Base-by-base conservation (phyloP, 2,888 invertebrate species). In the Pheosia tremula region DNA sequence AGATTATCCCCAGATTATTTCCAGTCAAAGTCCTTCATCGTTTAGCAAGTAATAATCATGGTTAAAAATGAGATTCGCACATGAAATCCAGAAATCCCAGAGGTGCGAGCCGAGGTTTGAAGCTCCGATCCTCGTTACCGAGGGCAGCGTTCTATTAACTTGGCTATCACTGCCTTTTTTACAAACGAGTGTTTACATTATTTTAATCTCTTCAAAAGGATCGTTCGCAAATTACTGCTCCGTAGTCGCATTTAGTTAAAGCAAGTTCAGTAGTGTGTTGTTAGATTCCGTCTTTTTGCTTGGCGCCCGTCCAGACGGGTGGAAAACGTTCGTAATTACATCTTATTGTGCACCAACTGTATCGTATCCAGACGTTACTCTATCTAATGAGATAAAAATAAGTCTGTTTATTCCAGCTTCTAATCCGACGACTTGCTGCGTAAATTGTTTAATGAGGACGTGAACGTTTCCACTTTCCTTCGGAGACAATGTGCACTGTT, bases 271-370 rank as follows among this genome's bases (percentile, higher is more conserved):
- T 60, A 59, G 62, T 63, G 58, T 67, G 67, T 62, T 67, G 53
- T 43, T 41, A 67, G 69, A 74, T 71, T 72, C 72, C 72, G 74
- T 68, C 62, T 69, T 67, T 71, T 72, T 72, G 64, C 66, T 81
- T 83, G 82, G 80, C 83, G 59, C 56, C 58, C 68, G 68, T 82
- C 83, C 83, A 83, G 76, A 61, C 66, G 69, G 67, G 56, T 60
- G 37, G 72, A 78, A 81, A 71, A 81, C 77, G 71, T 67, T 68
- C 77, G 81, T 82, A 82, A 82, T 82, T 82, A 74, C 79, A 76
- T 77, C 77, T 79, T 75, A 82, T 74, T 70, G 77, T 66, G 63
- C 61, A 69, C 67, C 71, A 76, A 76, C 59, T 67, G 77, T 68
- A 71, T 70, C 62, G 65, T 71, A 65, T 69, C 67, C 62, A 61